Evolutionary conservation across 37 sponge, comb jelly and placozoan species (phyloP).

Genomic region (Axinella damicornis): DNA sequence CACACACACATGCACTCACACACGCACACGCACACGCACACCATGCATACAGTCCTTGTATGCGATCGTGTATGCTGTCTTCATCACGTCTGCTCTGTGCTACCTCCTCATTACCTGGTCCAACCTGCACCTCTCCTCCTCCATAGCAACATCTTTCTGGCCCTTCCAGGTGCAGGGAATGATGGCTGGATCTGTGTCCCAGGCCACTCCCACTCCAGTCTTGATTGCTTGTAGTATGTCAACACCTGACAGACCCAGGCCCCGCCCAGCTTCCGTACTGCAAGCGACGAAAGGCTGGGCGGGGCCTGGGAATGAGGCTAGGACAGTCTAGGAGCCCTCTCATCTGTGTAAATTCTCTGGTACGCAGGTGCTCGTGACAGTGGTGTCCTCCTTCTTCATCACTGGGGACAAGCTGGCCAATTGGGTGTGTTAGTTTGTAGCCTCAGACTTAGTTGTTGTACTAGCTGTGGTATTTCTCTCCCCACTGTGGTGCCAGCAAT

Average conservation of each 20-base stretch:
- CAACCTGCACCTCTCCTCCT: constrained; percentile 62
- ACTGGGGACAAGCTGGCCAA: constrained; percentile 20
- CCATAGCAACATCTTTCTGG: constrained; percentile 81
- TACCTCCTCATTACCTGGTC: constrained; percentile 83
- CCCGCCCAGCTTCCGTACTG: too few species aligned
- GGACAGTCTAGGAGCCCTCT: too few species aligned
- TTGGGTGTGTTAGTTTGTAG: neutral
- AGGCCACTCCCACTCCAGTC: too few species aligned
- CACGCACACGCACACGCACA: too few species aligned
- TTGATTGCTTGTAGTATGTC: too few species aligned
- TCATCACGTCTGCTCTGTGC: constrained; percentile 82
- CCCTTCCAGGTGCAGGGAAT: constrained; percentile 91
- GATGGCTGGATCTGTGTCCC: too few species aligned
- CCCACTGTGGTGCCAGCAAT: constrained; percentile 60
- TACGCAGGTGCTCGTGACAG: constrained; percentile 33
- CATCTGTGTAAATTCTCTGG: too few species aligned
- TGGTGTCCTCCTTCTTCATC: constrained; percentile 16
- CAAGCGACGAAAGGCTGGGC: too few species aligned
- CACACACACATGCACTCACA: too few species aligned
- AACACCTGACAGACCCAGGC: too few species aligned
- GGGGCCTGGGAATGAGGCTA: too few species aligned
- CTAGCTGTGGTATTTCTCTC: neutral
- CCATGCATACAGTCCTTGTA: neutral
- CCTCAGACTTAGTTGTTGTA: neutral
- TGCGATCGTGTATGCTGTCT: constrained; percentile 78